Evolutionary conservation across 2,797 vertebrate genomes (phyloP), one percentile per base, ranked within the genome.

Genomic region (Enteromius unitaeniatus): DNA sequence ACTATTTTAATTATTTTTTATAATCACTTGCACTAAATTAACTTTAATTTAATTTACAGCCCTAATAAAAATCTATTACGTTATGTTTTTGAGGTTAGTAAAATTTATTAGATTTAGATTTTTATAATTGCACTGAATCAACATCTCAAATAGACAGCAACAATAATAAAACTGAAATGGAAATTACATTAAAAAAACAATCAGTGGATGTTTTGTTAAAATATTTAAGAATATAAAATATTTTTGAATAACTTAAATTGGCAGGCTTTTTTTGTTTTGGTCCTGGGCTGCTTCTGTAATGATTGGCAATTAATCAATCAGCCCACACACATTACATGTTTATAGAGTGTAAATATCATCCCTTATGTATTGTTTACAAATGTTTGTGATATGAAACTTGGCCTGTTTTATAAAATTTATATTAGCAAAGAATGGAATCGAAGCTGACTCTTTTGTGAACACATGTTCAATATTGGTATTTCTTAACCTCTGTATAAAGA

Each of bases 341-440:
- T 75, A 51, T 47, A 76, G 23, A 42, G 70, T 82, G 45, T 67
- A 75, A 67, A 53, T 10, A 76, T 76, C 81, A 42, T 68, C 34
- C 28, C 70, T 45, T 73, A 34, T 26, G 10, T 45, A 60, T 70
- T 86, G 85, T 82, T 86, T 83, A 51, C 26, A 51, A 62, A 78
- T 55, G 62, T 76, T 70, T 31, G 82, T 23, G 72, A 31, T 72
- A 77, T 40, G 17, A 28, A 68, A 19, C 73, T 67, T 72, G 26
- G 11, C 23, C n/a, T 81, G 11, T 7, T 53, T 37, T 19, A n/a
- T 40, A 13, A 34, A 53, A 72, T 73, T 58, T 51, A 45, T 51
- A 51, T 75, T 37, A 31, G 82, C 74, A 69, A 28, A 34, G 31
- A 74, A 81, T 40, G 19, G 42, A 68, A 68, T 55, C 42, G 31